phyloP scores from a whole-genome alignment of 2,888 invertebrate genomes.

The Onthophagus sagittarius region DNA sequence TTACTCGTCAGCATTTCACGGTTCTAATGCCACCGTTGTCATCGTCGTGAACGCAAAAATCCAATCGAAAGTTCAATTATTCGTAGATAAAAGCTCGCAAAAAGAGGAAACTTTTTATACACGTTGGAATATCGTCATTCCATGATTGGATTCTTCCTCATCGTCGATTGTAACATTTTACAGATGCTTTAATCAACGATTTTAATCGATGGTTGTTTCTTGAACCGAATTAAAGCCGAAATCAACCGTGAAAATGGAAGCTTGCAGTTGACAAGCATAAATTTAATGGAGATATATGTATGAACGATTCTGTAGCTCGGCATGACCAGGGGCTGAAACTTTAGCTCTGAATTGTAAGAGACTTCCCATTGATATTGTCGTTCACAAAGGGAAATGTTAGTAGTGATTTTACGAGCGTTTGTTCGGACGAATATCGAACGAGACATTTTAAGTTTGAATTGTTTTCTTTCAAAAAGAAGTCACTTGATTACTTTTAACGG shows the following conservation, averaged over 20 bases:
- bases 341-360: neutral
- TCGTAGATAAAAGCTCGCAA: neutral
- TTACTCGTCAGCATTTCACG: neutral
- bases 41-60: neutral
- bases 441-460: too few relatives aligned
- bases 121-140: too few relatives aligned
- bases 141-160: too few relatives aligned
- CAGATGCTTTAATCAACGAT: too few relatives aligned
- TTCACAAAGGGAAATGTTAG: neutral
- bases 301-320: conserved; percentile 31
- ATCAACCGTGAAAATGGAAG: neutral
- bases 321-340: conserved; percentile 23
- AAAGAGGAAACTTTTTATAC: neutral
- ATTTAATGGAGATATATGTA: conserved; percentile 35
- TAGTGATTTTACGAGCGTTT: neutral
- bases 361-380: neutral
- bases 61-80: neutral
- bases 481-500: too few relatives aligned
- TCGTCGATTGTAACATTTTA: too few relatives aligned
- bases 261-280: conserved; percentile 35
- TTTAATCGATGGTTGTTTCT: too few relatives aligned
- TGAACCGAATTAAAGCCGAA: too few relatives aligned
- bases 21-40: neutral
- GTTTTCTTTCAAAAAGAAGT: too few relatives aligned
- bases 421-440: too few relatives aligned